These are phyloP conservation scores for Pygocentrus nattereri DNA, from an alignment of 2,797 vertebrate species.

Conservation along the genomic window DNA sequence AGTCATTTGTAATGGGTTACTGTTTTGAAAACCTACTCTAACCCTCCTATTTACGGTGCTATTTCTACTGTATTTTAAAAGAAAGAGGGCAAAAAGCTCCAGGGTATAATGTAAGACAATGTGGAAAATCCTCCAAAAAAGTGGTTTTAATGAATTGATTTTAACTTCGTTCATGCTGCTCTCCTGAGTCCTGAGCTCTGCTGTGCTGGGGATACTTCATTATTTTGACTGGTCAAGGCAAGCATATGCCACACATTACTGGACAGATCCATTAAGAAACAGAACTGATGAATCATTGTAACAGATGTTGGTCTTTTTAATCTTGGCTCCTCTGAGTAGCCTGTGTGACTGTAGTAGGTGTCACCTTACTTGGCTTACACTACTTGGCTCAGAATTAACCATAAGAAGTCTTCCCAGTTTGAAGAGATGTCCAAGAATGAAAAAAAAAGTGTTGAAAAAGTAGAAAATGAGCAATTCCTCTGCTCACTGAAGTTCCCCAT, in stretches of 20 bases:
- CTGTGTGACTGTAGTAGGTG: neutral
- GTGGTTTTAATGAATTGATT: conserved; percentile 13
- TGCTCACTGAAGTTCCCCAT: neutral
- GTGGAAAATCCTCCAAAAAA: conserved; percentile 11
- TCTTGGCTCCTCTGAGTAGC: neutral
- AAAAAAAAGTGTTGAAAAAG: neutral
- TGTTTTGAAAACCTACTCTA: too few species aligned
- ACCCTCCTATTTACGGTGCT: conserved; percentile 3
- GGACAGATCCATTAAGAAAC: conserved; percentile 3
- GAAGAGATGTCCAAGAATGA: neutral
- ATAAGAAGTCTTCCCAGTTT: neutral
- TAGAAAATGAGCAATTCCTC: neutral
- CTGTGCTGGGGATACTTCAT: neutral
- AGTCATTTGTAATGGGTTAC: too few species aligned
- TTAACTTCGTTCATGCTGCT: conserved; percentile 22
- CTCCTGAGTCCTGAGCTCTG: neutral
- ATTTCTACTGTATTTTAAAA: conserved; percentile 26
- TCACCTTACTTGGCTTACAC: conserved; percentile 7
- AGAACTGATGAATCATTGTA: conserved; percentile 8
- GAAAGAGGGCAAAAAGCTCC: neutral
- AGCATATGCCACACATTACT: conserved; percentile 5
- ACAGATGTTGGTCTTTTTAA: conserved; percentile 9
- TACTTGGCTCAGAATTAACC: conserved; percentile 1
- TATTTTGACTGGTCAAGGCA: conserved; percentile 2
- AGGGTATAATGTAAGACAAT: conserved; percentile 32